These are phyloP conservation scores for Coreoperca whiteheadi DNA, from an alignment of 2,113 vertebrate genomes.

Conservation along the genomic window DNA sequence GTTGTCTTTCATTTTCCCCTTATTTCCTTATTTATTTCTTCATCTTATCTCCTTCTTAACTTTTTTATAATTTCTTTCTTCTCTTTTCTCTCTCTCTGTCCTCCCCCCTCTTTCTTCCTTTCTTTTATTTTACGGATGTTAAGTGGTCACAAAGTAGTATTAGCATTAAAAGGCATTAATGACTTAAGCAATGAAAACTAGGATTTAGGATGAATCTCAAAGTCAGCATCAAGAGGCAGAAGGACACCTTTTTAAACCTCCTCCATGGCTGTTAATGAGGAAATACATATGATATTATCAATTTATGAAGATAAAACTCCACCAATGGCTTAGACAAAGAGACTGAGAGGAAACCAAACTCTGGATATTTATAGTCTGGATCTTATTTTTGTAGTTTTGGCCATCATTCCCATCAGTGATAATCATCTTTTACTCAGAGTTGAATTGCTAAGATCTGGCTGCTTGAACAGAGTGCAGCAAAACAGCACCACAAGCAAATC, in stretches of 20 bases:
- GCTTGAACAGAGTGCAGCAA: conserved; percentile 11
- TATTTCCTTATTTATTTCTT: neutral
- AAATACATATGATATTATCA: conserved; percentile 43
- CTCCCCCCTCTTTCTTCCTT: neutral
- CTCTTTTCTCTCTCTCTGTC: neutral
- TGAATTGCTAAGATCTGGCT: conserved; percentile 36
- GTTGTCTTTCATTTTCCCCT: neutral
- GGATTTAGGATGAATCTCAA: conserved; percentile 39
- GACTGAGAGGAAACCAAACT: conserved; percentile 17
- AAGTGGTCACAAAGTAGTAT: conserved; percentile 14
- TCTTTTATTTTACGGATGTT: conserved; percentile 26
- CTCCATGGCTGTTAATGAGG: conserved; percentile 44
- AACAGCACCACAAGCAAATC: neutral
- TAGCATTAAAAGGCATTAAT: conserved; percentile 42
- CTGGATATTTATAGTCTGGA: conserved; percentile 25
- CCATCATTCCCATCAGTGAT: conserved; percentile 29
- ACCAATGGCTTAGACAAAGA: conserved; percentile 4
- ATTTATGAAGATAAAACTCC: conserved; percentile 32
- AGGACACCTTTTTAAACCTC: conserved; percentile 43
- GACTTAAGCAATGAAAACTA: conserved; percentile 21
- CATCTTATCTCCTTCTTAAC: neutral
- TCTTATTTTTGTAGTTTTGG: conserved; percentile 21
- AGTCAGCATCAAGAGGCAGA: conserved; percentile 44
- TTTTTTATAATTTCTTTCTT: neutral
- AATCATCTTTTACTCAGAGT: conserved; percentile 32